Conservation (phyloP, 2,113 vertebrate genomes). For the Takifugu bimaculatus region DNA sequence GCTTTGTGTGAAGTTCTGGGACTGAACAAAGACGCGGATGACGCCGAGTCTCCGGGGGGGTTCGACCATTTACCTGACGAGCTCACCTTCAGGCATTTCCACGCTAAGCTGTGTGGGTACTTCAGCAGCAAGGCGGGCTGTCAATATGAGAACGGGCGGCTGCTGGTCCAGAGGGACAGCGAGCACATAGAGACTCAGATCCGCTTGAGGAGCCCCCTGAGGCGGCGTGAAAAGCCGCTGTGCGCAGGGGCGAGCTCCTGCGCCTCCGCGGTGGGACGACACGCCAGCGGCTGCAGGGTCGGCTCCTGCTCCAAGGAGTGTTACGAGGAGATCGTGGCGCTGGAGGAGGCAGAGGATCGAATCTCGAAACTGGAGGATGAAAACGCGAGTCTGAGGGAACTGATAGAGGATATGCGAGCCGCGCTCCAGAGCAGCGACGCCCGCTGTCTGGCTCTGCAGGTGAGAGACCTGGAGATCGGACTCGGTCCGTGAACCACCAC, state of each 20-base stretch:
- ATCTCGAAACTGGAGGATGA: slow-evolving; percentile 83
- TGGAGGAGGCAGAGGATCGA: slow-evolving; percentile 82
- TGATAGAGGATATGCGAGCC: slow-evolving; percentile 89
- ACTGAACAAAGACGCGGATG: slow-evolving; percentile 69
- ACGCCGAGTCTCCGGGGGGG: slow-evolving; percentile 72
- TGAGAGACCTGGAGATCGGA: slow-evolving; percentile 45
- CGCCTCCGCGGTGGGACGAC: slow-evolving; percentile 29
- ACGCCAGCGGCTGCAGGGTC: slow-evolving; percentile 43
- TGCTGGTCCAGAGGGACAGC: slow-evolving; percentile 82
- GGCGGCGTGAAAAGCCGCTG: slow-evolving; percentile 67
- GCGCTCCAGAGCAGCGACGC: slow-evolving; percentile 93
- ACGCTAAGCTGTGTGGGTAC: slow-evolving; percentile 86
- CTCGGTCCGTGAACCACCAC: too few relatives aligned
- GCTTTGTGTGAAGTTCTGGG: slow-evolving; percentile 82
- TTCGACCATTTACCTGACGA: slow-evolving; percentile 73
- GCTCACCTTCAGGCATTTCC: slow-evolving; percentile 86
- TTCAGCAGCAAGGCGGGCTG: slow-evolving; percentile 82
- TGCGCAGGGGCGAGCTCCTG: slow-evolving; percentile 6
- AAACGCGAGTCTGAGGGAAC: slow-evolving; percentile 84
- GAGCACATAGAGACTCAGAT: slow-evolving; percentile 90
- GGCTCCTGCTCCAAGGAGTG: slow-evolving; percentile 74
- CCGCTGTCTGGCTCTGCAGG: slow-evolving; percentile 87
- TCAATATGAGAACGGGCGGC: slow-evolving; percentile 68
- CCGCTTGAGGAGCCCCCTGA: slow-evolving; percentile 82
- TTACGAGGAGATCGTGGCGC: slow-evolving; percentile 83